Evolutionary conservation across 1,140 invertebrate species (phyloP).

Genomic region (Odontomachus brunneus): DNA sequence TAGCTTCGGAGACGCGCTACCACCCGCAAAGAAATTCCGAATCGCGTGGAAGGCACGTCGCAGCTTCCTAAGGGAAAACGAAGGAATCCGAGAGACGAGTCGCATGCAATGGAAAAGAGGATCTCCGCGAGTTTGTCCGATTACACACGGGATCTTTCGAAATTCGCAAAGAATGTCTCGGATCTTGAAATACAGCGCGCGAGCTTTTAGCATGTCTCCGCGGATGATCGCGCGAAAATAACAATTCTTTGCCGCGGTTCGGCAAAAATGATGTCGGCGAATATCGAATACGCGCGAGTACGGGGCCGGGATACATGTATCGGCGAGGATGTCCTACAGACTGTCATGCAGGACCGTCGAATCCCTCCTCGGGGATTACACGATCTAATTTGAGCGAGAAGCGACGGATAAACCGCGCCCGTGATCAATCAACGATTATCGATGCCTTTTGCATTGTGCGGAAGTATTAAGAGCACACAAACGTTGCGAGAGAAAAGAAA

Average conservation of each 20-base stretch:
- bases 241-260: too few relatives aligned
- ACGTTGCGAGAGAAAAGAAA: constrained; percentile 20
- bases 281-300: neutral
- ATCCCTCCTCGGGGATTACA: constrained; percentile 14
- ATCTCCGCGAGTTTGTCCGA: neutral
- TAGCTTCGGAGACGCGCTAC: neutral
- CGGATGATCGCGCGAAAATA: too few relatives aligned
- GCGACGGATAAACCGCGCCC: constrained; percentile 13
- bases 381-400: constrained; percentile 52
- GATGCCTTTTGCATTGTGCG: constrained; percentile 61
- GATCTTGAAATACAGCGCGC: too few relatives aligned
- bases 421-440: constrained; percentile 72
- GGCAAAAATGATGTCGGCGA: too few relatives aligned
- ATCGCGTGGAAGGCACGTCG: neutral
- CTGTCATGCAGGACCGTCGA: constrained; percentile 45
- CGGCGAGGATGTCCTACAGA: constrained; percentile 33
- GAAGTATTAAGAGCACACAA: constrained; percentile 27
- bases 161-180: too few relatives aligned
- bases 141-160: too few relatives aligned
- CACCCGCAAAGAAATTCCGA: constrained; percentile 32
- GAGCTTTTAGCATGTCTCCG: too few relatives aligned
- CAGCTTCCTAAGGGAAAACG: neutral
- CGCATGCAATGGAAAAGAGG: too few relatives aligned
- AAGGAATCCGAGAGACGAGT: neutral
- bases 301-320: constrained; percentile 26